Base-by-base conservation (phyloP, 1,140 invertebrate species). In the Rhizoglyphus robini region DNA sequence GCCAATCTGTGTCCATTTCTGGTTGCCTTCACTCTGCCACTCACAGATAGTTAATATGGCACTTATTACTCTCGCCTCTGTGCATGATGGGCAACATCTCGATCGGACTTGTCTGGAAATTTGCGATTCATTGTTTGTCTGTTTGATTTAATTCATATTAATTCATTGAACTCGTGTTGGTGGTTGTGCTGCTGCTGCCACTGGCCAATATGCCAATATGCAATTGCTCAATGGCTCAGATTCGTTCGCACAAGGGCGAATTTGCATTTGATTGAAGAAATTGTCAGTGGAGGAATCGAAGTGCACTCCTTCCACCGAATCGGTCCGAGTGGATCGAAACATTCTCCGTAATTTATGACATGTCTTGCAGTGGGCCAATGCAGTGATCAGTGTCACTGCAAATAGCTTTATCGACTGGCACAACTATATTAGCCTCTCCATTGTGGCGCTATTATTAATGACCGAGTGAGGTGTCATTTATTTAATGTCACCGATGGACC, bases 31-130 rank as follows among this genome's bases (percentile, higher is more conserved):
- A 41, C 18, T 41, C 18, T 41, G 36, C 8, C 18, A 11, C 36
- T 41, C 36, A 41, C 31, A 27, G 51, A 8, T 41, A 18, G 36
- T 15, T 54, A 54, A 54, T 54, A 54, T 54, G 8, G 20, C 20
- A 54, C 31, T 54, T 54, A 54, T 54, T 54, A 32, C 51, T 54
- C 31, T 54, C 51, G 23, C 51, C 51, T 54, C 20, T 54, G 8
- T 27, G 51, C 8, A 54, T 20, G 41, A 46, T 23, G 41, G 23
- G 15, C 41, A 23, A 46, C 41, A 46, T 23, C 41, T 15, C 15
- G 23, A 23, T 23, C 41, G 15, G 41, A 46, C 41, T 46, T n/a
- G 41, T 23, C 15, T 15, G 15, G 15, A 46, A 15, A 15, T 46
- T 46, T 46, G 15, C 51, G 51, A 54, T 54, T 54, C 51, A 8